Base-by-base conservation (phyloP, 2,888 invertebrate species). In the Eristalis arbustorum region DNA sequence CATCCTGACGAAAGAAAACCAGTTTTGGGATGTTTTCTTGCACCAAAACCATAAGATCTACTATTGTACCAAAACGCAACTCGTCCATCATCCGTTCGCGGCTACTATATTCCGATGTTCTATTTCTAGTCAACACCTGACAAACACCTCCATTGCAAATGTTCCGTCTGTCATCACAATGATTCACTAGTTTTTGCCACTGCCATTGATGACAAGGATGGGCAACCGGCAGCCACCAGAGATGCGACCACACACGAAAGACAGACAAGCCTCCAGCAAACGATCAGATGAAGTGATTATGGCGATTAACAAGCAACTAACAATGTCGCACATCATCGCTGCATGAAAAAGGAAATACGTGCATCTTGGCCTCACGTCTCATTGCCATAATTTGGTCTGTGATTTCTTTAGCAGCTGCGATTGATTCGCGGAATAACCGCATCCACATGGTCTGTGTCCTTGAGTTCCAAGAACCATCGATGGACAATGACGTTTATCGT, bases 401-500 rank as follows among this genome's bases (percentile, higher is more conserved):
- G 25, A 34, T 25, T 68, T 57, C 34, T 56, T 68, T 10, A 22
- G 23, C 68, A 57, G 57, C 14, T 69, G 69, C 37, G 57, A 69
- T 69, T 69, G 69, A 69, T 69, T 69, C 69, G 57, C n/a, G 57
- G 59, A 69, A 69, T 18, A 49, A 49, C 28, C 56, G 4, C 56
- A 56, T 34, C 22, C n/a, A 56, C 34, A 13, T 68, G 31, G 56
- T 68, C 23, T 22, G 37, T n/a, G 69, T 57, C 57, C 69, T 59
- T 59, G 37, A 59, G 37, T 69, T 57, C 57, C 59, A 10, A 69
- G 25, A 69, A 37, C 23, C 59, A 34, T 56, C 13, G 13, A 56
- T 10, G 68, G 49, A 28, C 0, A 89, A 88, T 0, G 89, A 89
- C 3, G 89, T 88, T 0, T 3, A 90, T 90, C 1, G 90, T 90